These are phyloP conservation scores for Pluvianellus socialis DNA, from an alignment of 2,113 vertebrate species.

Conservation along the genomic window DNA sequence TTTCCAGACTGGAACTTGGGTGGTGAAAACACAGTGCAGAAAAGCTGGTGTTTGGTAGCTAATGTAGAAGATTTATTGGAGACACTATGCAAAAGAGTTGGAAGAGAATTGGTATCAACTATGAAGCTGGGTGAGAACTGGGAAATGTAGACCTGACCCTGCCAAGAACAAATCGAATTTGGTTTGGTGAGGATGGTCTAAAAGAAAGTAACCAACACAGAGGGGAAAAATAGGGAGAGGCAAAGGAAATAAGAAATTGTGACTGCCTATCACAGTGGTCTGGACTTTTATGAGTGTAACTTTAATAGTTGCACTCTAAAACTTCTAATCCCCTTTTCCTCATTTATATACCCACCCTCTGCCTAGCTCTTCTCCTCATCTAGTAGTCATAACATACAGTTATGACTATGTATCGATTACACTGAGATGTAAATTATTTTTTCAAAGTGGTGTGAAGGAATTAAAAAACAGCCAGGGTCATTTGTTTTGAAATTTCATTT, in stretches of 20 bases:
- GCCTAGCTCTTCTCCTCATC: not conserved
- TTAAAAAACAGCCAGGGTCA: not conserved
- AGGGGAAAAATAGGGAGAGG: not conserved
- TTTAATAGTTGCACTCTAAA: not conserved
- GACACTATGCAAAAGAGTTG: not conserved
- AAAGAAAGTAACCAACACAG: not conserved
- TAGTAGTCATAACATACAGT: not conserved
- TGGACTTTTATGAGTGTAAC: not conserved
- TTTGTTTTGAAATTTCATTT: constrained; percentile 41
- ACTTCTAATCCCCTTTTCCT: not conserved
- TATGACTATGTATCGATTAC: not conserved
- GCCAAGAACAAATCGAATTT: not conserved
- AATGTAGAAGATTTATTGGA: not conserved
- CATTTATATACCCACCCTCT: not conserved
- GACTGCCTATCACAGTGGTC: not conserved
- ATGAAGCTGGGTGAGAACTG: not conserved
- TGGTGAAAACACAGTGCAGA: not conserved
- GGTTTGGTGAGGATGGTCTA: not conserved
- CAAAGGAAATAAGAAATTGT: not conserved
- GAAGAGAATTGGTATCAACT: not conserved
- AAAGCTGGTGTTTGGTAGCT: not conserved
- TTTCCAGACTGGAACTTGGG: not conserved
- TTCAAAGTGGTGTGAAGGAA: not conserved
- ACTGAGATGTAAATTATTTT: not conserved
- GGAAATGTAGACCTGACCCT: not conserved